These are phyloP conservation scores for Leptopilina boulardi DNA, from an alignment of 1,140 invertebrate genomes.

Conservation along the genomic window DNA sequence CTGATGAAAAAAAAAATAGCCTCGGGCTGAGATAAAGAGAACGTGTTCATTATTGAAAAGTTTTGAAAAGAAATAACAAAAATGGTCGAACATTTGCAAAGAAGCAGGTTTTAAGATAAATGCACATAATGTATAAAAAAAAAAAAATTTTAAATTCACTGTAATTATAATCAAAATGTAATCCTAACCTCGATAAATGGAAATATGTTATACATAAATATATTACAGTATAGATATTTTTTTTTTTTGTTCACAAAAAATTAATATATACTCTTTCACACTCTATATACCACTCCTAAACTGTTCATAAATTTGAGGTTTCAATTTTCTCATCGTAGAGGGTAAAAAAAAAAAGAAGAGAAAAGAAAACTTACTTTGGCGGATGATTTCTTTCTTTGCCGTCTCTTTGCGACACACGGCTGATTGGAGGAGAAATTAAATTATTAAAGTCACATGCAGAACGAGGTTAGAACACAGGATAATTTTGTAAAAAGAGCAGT, in stretches of 20 bases:
- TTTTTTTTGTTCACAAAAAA: no score
- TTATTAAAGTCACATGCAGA: constrained; percentile 18
- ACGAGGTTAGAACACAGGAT: constrained; percentile 12
- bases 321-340: neutral
- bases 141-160: neutral
- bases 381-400: neutral
- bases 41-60: neutral
- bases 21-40: neutral
- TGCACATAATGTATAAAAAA: neutral
- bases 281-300: neutral
- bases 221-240: neutral
- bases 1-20: neutral
- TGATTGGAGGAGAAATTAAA: neutral
- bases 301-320: neutral
- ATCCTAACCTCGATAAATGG: constrained; percentile 18
- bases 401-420: neutral
- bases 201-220: neutral
- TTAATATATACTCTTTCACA: neutral
- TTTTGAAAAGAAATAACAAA: neutral
- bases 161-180: neutral
- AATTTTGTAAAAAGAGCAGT: constrained; percentile 6
- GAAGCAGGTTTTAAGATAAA: neutral
- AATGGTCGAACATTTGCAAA: constrained; percentile 4
- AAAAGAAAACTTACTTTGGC: constrained; percentile 26
- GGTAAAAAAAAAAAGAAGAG: neutral